phyloP scores from a whole-genome alignment of 2,888 invertebrate species.

The Eupeodes latifasciatus region DNA sequence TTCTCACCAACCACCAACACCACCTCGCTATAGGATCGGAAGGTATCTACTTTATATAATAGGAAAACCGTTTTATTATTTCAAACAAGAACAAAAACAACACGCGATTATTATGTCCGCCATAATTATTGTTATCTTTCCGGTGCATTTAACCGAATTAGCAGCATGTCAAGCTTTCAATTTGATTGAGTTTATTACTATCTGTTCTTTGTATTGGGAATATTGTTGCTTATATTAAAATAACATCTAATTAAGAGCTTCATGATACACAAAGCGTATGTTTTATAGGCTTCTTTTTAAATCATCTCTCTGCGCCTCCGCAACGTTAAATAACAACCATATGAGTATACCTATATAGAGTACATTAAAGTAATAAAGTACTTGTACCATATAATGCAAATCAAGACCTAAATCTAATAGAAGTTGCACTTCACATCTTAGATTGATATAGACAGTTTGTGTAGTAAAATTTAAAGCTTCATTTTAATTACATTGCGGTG shows the following conservation, averaged over 20 bases:
- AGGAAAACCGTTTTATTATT: not conserved
- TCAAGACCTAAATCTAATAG: constrained; percentile 24
- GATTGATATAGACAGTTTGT: not conserved
- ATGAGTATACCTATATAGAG: not conserved
- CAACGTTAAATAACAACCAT: too few relatives aligned
- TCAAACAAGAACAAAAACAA: not conserved
- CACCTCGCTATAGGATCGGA: too few relatives aligned
- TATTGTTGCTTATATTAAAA: constrained; percentile 18
- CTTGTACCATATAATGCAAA: constrained; percentile 20
- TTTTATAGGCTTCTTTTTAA: not conserved
- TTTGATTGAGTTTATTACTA: constrained; percentile 24
- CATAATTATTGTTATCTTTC: constrained; percentile 37
- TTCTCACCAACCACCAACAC: too few relatives aligned
- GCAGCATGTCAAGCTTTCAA: constrained; percentile 34
- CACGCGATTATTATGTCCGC: constrained; percentile 23
- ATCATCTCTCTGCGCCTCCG: not conserved
- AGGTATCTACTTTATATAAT: too few relatives aligned
- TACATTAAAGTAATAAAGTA: not conserved
- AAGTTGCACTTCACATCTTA: not conserved
- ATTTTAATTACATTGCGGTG: constrained; percentile 48
- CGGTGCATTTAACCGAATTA: constrained; percentile 40
- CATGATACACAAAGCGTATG: constrained; percentile 11
- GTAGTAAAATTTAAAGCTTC: constrained; percentile 5
- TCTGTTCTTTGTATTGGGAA: not conserved
- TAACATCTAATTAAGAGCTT: constrained; percentile 43